A percentile compares a stretch with the other conserved stretches of the same genome.
Evolutionary conservation across 2,888 invertebrate species (phyloP).

Genomic region (Euzetes globulus): DNA sequence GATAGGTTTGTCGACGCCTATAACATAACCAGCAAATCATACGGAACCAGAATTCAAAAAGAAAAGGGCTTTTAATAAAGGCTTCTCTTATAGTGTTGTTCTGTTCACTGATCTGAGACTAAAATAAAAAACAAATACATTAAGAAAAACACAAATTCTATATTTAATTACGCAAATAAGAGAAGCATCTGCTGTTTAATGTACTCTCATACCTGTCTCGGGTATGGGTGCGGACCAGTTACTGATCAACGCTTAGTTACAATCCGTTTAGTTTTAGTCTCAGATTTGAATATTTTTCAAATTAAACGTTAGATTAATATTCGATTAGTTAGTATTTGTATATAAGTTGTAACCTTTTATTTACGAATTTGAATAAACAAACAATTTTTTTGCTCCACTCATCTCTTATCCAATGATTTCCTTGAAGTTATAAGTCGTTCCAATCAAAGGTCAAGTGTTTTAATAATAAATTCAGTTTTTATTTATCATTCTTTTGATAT

Average conservation of each 20-base stretch:
- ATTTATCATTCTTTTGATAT: neutral
- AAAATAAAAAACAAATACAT: neutral
- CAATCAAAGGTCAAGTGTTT: neutral
- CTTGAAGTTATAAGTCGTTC: no score
- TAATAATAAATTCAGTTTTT: neutral
- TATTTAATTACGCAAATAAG: no score
- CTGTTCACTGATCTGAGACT: neutral
- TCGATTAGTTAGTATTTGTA: neutral
- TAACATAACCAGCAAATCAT: slow-evolving; percentile 83
- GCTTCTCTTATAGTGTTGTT: no score
- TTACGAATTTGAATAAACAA: neutral
- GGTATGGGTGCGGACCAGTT: no score
- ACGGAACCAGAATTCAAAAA: slow-evolving; percentile 71
- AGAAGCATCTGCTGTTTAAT: no score
- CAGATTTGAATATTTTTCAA: neutral
- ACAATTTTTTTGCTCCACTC: neutral
- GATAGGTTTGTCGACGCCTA: slow-evolving; percentile 92
- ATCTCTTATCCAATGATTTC: no score
- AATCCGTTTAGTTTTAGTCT: no score
- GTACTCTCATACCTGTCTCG: no score
- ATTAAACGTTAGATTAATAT: neutral
- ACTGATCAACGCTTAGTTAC: no score
- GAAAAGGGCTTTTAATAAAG: slow-evolving; percentile 55
- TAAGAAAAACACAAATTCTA: no score
- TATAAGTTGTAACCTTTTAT: neutral